Base-by-base conservation (phyloP, 2,797 vertebrate genomes). In the Scyliorhinus canicula region DNA sequence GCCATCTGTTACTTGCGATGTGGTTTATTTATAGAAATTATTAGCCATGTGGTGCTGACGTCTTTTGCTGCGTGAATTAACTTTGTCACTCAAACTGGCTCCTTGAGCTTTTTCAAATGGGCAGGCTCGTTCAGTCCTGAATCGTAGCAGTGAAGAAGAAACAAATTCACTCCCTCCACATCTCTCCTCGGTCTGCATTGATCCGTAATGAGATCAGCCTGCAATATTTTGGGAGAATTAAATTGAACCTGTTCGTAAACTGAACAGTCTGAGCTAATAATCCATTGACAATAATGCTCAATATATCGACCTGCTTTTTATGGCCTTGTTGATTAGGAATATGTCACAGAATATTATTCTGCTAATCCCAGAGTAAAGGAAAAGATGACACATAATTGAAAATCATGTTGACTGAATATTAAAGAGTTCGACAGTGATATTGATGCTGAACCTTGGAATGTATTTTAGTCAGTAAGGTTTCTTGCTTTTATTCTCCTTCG, bases 11-110 rank as follows among this genome's bases (percentile, higher is more conserved):
- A 95, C 55, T 63, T 47, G 95, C 55, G 95, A 95, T 95, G 77
- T 47, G 74, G 93, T 50, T 24, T 96, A 96, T 97, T 96, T 97
- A 96, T 97, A 96, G 96, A 95, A 77, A 0, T 96, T 90, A 47
- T 96, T 96, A 95, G 95, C 94, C 7, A 69, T 96, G 95, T 95
- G 95, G 94, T 63, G 69, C 95, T 97, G 97, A 97, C 95, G 96
- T 97, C 96, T 96, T 50, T 95, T 55, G 11, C 11, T 0, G 96
- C n/a, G 47, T 95, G 96, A 95, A 95, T 96, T 63, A 86, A 95
- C 96, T 91, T 82, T 91, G n/a, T 63, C 57, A 91, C 65, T 65
- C 88, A 91, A 91, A 91, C 88, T 91, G 88, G 57, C n/a, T 91
- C 7, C 57, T 82, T 82, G 40, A 26, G 44, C 44, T 47, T 82